Conservation (phyloP, 2,888 invertebrate genomes). For the Matsumyia berberina region DNA sequence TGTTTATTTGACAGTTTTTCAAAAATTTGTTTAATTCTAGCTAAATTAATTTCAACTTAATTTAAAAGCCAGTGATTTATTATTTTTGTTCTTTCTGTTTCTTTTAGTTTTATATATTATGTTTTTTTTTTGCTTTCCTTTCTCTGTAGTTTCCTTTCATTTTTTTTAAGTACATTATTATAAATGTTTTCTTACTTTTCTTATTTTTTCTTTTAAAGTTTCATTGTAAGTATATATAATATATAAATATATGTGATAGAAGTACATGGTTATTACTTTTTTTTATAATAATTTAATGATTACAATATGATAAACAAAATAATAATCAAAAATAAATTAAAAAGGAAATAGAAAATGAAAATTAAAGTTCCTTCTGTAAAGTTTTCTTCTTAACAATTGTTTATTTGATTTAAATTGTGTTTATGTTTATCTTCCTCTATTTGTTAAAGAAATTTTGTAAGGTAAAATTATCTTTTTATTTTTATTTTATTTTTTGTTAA, state of each 20-base stretch:
- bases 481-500: constrained; percentile 28
- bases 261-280: constrained; percentile 71
- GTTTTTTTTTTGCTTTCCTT: constrained; percentile 43
- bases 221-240: constrained; percentile 74
- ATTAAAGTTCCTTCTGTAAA: constrained; percentile 45
- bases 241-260: constrained; percentile 76
- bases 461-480: constrained; percentile 43
- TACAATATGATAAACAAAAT: constrained; percentile 56
- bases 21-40: constrained; percentile 76
- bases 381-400: constrained; percentile 68
- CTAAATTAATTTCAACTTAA: constrained; percentile 76
- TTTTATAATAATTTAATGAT: constrained; percentile 57
- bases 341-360: constrained; percentile 1
- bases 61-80: constrained; percentile 76
- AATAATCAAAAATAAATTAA: constrained; percentile 18
- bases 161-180: constrained; percentile 63
- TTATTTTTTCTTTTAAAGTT: constrained; percentile 51
- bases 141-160: constrained; percentile 32
- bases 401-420: constrained; percentile 12
- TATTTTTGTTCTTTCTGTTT: constrained; percentile 53
- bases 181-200: constrained; percentile 61
- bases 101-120: constrained; percentile 35
- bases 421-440: constrained; percentile 15
- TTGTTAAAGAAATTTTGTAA: constrained; percentile 53
- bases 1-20: constrained; percentile 75